phyloP scores from a whole-genome alignment of 2,888 invertebrate species.

The Pristionchus mayeri region DNA sequence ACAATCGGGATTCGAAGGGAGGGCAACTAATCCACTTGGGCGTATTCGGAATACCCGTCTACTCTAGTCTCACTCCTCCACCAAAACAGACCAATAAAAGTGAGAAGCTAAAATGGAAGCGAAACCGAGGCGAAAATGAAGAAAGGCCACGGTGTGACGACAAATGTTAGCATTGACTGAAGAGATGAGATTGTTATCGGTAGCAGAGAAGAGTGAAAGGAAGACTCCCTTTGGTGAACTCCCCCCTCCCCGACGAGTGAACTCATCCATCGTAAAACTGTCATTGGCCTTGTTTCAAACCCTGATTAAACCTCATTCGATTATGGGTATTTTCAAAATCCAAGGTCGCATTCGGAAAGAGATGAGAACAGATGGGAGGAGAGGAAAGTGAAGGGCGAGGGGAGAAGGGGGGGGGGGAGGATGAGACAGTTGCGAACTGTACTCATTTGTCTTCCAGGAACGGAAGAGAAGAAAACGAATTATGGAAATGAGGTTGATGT shows the following conservation, averaged over 20 bases:
- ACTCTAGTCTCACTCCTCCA: background rate
- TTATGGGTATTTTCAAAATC: conserved; percentile 2
- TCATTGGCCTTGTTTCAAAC: background rate
- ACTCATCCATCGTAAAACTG: conserved; percentile 7
- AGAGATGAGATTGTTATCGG: conserved; percentile 15
- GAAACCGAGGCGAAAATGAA: background rate
- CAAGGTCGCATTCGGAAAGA: conserved; percentile 12
- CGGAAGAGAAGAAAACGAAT: background rate
- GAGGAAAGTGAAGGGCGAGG: background rate
- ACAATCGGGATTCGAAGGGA: background rate
- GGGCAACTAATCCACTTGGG: background rate
- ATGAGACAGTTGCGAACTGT: background rate
- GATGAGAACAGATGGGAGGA: conserved; percentile 34
- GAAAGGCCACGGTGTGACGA: background rate
- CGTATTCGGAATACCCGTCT: background rate
- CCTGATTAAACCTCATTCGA: background rate
- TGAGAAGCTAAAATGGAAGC: background rate
- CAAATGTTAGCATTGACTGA: conserved; percentile 15
- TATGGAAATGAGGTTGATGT: background rate
- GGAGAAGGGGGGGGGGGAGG: conserved; percentile 4
- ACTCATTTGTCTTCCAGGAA: background rate
- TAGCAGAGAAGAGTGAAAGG: conserved; percentile 11
- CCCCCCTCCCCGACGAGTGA: background rate
- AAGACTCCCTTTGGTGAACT: conserved; percentile 16
- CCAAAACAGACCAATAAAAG: background rate